Conservation (phyloP, 2,888 invertebrate species). For the Drosophila lacicola region DNA sequence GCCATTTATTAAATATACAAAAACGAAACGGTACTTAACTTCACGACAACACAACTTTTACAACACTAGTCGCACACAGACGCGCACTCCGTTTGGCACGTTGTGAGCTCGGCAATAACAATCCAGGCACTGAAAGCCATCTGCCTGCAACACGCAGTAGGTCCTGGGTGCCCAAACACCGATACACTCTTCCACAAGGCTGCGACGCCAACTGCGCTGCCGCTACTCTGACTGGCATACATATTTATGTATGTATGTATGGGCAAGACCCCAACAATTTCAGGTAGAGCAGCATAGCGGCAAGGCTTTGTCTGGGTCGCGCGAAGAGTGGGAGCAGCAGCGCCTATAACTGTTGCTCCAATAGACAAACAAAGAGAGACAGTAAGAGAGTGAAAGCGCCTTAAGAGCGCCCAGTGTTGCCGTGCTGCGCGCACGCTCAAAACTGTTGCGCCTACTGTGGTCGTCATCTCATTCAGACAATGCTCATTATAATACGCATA, state of each 20-base stretch:
- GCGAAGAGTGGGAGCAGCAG: conserved; percentile 51
- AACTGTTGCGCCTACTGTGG: conserved; percentile 69
- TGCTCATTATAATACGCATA: conserved; percentile 57
- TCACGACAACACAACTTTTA: conserved; percentile 30
- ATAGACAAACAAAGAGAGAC: conserved; percentile 13
- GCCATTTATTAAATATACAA: conserved; percentile 43
- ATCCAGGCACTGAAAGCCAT: conserved; percentile 83
- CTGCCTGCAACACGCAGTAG: conserved; percentile 51
- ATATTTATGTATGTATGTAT: conserved; percentile 22
- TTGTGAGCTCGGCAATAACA: conserved; percentile 82
- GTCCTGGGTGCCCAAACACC: conserved; percentile 59
- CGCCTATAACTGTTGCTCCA: conserved; percentile 71
- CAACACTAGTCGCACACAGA: conserved; percentile 27
- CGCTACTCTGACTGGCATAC: conserved; percentile 47
- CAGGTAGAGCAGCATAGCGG: conserved; percentile 57
- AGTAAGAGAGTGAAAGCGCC: not conserved
- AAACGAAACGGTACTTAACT: conserved; percentile 47
- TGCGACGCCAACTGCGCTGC: conserved; percentile 29
- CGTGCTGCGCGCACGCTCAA: conserved; percentile 53
- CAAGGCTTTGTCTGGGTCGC: conserved; percentile 67
- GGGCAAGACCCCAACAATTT: conserved; percentile 36
- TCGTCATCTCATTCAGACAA: conserved; percentile 33
- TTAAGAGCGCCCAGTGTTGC: conserved; percentile 61
- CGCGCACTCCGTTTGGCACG: conserved; percentile 59
- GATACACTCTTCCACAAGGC: conserved; percentile 18